Evolutionary conservation across 1,140 invertebrate genomes (phyloP), one percentile per base, ranked within the genome.

Genomic region (Drosophila pseudoobscura): DNA sequence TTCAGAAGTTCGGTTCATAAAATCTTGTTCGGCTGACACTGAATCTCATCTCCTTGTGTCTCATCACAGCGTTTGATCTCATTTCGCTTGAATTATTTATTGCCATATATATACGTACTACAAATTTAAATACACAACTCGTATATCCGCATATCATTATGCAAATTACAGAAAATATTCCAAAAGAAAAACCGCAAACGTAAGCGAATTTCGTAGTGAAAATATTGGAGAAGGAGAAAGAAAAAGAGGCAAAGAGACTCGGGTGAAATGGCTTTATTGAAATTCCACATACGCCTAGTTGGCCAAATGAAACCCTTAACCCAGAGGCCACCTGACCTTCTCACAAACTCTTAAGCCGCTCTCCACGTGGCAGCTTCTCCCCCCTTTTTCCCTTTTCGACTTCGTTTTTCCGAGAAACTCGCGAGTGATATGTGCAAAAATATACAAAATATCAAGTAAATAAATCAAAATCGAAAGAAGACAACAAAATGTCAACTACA

Each of bases 221-320:
- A 26, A 45, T 22, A 62, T n/a, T 46, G 29, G 17, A 47, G 44
- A 47, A 11, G 17, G 41, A 46, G 11, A 11, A 17, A 17, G 43
- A 17, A 5, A 31, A 29, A 45, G 22, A 26, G 41, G 44, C 17
- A 11, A 26, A 39, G 15, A 46, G 24, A 47, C 26, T 11, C 46
- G 26, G 17, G 47, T 9, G 20, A 53, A 35, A 17, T 44, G 41
- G 44, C 54, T 56, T 56, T 56, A 56, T 56, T 58, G 15, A 64
- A 54, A 77, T 74, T 77, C 15, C 55, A 47, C 63, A 77, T 56
- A 63, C 74, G 45, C 70, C 50, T 50, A 62, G 71, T 74, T 63
- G 53, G 55, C 50, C 31, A 17, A 53, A 41, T 20, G 31, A 53
- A 53, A 53, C 17, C 51, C 35, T 35, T 8, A 35, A 7, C 50